These are phyloP conservation scores for Elephantulus edwardii DNA, from an alignment of 2,113 vertebrate species.

Conservation along the genomic window DNA sequence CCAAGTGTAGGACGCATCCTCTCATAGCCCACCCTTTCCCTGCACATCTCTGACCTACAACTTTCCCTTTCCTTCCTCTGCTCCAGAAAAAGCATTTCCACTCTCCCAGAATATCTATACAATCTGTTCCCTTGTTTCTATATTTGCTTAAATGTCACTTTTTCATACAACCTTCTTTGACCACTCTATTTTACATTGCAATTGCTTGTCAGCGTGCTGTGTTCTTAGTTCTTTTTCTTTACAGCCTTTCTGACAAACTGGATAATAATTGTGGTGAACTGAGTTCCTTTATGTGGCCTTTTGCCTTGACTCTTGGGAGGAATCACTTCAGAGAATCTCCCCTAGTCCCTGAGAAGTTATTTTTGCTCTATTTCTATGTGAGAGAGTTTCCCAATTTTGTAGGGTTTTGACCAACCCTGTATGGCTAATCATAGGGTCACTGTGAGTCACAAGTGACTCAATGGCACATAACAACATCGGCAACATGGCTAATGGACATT, in stretches of 20 bases:
- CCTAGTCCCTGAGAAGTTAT: neutral
- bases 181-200: neutral
- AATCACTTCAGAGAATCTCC: neutral
- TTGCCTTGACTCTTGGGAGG: neutral
- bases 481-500: neutral
- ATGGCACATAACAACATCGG: too few species aligned
- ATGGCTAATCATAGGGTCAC: too few species aligned
- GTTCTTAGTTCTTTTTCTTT: constrained; percentile 21
- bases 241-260: neutral
- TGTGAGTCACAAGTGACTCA: too few species aligned
- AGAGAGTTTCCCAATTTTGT: neutral
- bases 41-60: neutral
- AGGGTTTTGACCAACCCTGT: too few species aligned
- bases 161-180: neutral
- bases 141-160: neutral
- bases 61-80: neutral
- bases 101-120: neutral
- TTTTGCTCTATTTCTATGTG: neutral
- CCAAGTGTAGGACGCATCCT: neutral
- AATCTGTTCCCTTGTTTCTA: neutral
- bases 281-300: neutral
- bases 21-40: neutral
- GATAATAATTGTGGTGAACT: neutral
- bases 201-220: neutral
- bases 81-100: neutral